Conservation (phyloP, 2,888 invertebrate species). For the Diaprepes abbreviatus region DNA sequence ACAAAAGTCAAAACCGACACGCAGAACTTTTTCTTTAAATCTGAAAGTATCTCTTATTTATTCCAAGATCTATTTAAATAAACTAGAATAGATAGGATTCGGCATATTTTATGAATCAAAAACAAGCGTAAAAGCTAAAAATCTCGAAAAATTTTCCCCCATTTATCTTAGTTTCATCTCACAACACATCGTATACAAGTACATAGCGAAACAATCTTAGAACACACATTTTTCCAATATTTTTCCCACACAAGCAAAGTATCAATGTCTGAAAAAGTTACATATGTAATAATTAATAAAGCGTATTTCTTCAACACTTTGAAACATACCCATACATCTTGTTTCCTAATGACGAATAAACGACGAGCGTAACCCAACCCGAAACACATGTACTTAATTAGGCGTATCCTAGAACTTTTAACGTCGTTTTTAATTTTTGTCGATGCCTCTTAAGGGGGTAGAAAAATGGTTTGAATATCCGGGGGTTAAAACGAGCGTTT, state of each 20-base stretch:
- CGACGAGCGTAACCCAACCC: conserved; percentile 54
- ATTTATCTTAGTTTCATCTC: too few relatives aligned
- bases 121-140: too few relatives aligned
- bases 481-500: too few relatives aligned
- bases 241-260: conserved; percentile 36
- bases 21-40: too few relatives aligned
- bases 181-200: too few relatives aligned
- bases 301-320: conserved; percentile 49
- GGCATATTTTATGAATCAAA: too few relatives aligned
- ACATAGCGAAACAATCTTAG: too few relatives aligned
- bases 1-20: too few relatives aligned
- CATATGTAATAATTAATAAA: conserved; percentile 51
- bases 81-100: too few relatives aligned
- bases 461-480: neutral
- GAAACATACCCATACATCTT: conserved; percentile 46
- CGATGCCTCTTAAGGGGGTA: conserved; percentile 23
- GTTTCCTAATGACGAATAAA: conserved; percentile 53
- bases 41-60: too few relatives aligned
- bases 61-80: too few relatives aligned
- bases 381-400: conserved; percentile 57
- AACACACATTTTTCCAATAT: conserved; percentile 7
- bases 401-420: conserved; percentile 51
- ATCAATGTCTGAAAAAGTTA: conserved; percentile 44
- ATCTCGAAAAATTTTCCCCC: too few relatives aligned
- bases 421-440: conserved; percentile 32